These are phyloP conservation scores for Cepphus grylle DNA, from an alignment of 2,113 vertebrate species.

Conservation along the genomic window DNA sequence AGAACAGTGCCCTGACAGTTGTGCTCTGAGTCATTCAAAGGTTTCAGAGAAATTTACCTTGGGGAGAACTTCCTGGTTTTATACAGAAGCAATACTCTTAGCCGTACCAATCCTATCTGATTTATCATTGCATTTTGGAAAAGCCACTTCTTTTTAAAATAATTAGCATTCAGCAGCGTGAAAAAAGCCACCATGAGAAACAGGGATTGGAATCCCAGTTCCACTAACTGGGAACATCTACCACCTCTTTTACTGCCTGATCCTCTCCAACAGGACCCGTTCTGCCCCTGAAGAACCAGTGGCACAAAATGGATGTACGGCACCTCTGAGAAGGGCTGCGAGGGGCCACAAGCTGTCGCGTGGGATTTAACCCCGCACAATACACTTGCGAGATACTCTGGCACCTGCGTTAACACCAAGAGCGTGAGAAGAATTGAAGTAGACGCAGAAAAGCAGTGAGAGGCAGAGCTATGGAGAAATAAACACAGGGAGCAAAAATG, in stretches of 20 bases:
- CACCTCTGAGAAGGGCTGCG: not conserved
- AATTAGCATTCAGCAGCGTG: not conserved
- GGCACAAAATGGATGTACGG: not conserved
- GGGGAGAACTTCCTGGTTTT: not conserved
- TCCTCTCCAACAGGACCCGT: not conserved
- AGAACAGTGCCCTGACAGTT: not conserved
- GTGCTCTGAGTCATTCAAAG: not conserved
- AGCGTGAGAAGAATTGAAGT: not conserved
- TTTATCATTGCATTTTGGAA: not conserved
- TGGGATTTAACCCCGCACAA: not conserved
- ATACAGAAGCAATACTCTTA: not conserved
- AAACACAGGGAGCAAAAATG: not conserved
- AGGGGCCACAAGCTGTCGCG: not conserved
- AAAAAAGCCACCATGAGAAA: not conserved
- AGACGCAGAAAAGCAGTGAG: not conserved
- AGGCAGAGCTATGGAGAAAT: not conserved
- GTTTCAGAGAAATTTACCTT: not conserved
- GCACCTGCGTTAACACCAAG: not conserved
- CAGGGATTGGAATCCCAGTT: not conserved
- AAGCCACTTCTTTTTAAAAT: not conserved
- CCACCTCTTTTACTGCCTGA: not conserved
- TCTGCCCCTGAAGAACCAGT: not conserved
- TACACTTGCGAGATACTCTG: not conserved
- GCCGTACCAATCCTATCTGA: not conserved
- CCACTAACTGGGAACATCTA: rapidly evolving